These are phyloP conservation scores for Hesperia comma DNA, from an alignment of 2,888 invertebrate species.

Conservation along the genomic window DNA sequence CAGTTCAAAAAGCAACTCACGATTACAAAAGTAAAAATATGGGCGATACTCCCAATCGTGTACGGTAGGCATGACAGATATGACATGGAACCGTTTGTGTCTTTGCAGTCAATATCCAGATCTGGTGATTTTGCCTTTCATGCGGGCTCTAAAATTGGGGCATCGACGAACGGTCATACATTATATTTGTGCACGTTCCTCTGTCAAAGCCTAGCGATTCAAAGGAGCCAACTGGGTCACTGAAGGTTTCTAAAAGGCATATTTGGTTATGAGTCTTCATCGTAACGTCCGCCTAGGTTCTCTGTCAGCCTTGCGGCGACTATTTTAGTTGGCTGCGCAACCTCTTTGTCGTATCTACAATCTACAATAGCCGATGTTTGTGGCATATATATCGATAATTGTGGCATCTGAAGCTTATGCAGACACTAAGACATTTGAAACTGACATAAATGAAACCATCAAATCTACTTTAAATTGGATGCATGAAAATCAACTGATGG, in stretches of 20 bases:
- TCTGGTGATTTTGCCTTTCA: slow-evolving; percentile 58
- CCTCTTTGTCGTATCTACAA: slow-evolving; percentile 44
- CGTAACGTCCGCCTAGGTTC: slow-evolving; percentile 56
- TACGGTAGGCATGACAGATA: neutral
- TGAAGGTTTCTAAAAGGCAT: slow-evolving; percentile 65
- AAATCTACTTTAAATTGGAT: too few relatives aligned
- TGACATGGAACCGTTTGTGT: neutral
- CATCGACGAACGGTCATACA: slow-evolving; percentile 63
- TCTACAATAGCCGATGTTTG: slow-evolving; percentile 20
- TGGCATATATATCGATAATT: too few relatives aligned
- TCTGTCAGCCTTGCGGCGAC: slow-evolving; percentile 56
- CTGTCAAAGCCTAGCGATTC: slow-evolving; percentile 66
- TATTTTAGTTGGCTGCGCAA: slow-evolving; percentile 50
- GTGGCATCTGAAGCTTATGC: too few relatives aligned
- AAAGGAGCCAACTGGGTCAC: slow-evolving; percentile 79
- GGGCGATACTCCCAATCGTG: too few relatives aligned
- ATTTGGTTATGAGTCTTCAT: slow-evolving; percentile 58
- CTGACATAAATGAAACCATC: too few relatives aligned
- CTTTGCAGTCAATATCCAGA: neutral
- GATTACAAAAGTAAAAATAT: too few relatives aligned
- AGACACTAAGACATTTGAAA: too few relatives aligned
- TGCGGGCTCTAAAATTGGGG: slow-evolving; percentile 75
- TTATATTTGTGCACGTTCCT: slow-evolving; percentile 77
- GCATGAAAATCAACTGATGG: too few relatives aligned
- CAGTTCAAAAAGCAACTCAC: too few relatives aligned